These are phyloP conservation scores for Chelon auratus DNA, from an alignment of 2,797 vertebrate species.

Conservation along the genomic window DNA sequence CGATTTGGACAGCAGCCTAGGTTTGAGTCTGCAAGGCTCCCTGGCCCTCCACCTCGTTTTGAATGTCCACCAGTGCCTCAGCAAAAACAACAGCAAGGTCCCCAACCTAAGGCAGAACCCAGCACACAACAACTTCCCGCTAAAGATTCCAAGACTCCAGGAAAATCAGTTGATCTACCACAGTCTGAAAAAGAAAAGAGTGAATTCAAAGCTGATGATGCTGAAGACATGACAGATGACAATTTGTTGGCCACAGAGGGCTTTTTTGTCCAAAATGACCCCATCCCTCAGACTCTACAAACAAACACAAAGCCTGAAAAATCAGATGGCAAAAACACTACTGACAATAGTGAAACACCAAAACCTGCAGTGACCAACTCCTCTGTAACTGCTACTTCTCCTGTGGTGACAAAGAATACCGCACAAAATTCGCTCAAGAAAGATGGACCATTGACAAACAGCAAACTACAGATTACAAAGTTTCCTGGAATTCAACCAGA, in stretches of 20 bases:
- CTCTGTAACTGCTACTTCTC: constrained; percentile 25
- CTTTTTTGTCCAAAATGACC: constrained; percentile 84
- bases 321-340: constrained; percentile 14
- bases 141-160: constrained; percentile 50
- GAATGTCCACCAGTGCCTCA: constrained; percentile 70
- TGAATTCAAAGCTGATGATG: constrained; percentile 16
- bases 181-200: constrained; percentile 54
- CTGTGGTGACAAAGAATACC: constrained; percentile 35
- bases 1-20: constrained; percentile 71
- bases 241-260: constrained; percentile 69
- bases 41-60: constrained; percentile 57
- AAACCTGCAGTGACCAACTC: constrained; percentile 48
- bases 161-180: constrained; percentile 20
- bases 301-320: constrained; percentile 24
- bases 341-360: constrained; percentile 42
- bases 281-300: constrained; percentile 83
- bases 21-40: constrained; percentile 68
- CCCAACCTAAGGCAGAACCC: constrained; percentile 52
- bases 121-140: constrained; percentile 32
- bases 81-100: constrained; percentile 52
- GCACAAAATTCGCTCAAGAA: constrained; percentile 57
- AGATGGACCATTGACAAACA: constrained; percentile 49
- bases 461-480: constrained; percentile 46
- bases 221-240: constrained; percentile 79
- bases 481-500: constrained; percentile 48